These are phyloP conservation scores for Gavia stellata DNA, from an alignment of 2,113 vertebrate species.

Conservation along the genomic window DNA sequence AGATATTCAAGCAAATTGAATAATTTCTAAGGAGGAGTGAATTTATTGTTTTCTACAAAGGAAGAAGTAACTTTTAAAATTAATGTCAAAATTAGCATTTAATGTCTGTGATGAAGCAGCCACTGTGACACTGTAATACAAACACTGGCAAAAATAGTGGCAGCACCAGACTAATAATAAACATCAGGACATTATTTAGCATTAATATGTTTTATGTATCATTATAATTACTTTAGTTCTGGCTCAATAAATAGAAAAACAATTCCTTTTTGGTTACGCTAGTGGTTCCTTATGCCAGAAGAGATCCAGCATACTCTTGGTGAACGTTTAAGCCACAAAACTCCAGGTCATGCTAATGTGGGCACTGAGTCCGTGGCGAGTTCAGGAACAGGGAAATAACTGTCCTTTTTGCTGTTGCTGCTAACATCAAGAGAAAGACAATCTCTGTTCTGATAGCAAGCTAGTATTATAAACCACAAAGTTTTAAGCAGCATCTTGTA, in stretches of 20 bases:
- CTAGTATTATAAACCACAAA: not conserved
- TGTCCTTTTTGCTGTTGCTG: not conserved
- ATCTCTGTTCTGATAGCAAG: not conserved
- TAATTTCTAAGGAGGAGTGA: not conserved
- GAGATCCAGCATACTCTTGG: not conserved
- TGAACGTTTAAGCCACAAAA: not conserved
- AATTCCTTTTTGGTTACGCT: not conserved
- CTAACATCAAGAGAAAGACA: not conserved
- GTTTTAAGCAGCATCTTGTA: not conserved
- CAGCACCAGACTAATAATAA: not conserved
- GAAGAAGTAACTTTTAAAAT: slow-evolving; percentile 9
- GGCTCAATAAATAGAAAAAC: not conserved
- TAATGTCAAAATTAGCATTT: slow-evolving; percentile 7
- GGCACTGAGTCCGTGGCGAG: not conserved
- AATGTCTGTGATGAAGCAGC: not conserved
- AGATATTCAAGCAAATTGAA: not conserved
- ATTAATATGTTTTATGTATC: not conserved
- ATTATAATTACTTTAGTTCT: not conserved
- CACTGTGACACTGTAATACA: not conserved
- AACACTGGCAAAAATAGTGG: not conserved
- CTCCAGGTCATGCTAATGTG: not conserved
- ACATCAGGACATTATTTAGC: not conserved
- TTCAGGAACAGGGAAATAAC: not conserved
- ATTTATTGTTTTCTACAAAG: not conserved
- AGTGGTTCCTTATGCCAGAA: not conserved